A percentile compares a stretch with the other conserved stretches of the same genome.
Conservation (phyloP, 2,888 invertebrate genomes). For the Macrophya alboannulata region DNA sequence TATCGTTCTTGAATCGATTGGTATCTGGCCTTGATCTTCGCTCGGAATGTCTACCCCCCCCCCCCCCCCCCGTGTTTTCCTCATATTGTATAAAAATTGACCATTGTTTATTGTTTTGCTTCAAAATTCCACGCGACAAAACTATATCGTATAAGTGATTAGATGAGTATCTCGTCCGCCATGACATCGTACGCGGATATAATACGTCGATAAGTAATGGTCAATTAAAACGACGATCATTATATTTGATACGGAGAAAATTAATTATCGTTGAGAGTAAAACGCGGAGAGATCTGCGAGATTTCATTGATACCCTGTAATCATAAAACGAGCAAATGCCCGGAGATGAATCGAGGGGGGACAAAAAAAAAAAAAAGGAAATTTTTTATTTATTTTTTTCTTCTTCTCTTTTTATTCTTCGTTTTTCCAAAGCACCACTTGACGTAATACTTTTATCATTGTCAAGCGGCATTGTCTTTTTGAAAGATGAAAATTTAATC, state of each 20-base stretch:
- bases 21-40: constrained; percentile 3
- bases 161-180: neutral
- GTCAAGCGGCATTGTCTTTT: constrained; percentile 20
- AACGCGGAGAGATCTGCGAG: neutral
- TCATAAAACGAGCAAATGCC: neutral
- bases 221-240: neutral
- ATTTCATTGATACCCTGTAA: neutral
- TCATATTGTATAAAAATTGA: neutral
- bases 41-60: neutral
- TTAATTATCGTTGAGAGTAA: neutral
- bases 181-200: neutral
- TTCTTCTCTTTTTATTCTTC: no score
- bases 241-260: neutral
- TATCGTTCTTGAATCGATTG: neutral
- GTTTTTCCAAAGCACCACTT: neutral
- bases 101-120: neutral
- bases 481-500: constrained; percentile 44
- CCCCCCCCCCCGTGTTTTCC: no score
- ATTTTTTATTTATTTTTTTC: neutral
- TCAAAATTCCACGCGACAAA: neutral
- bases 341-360: neutral
- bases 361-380: no score
- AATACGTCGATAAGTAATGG: neutral
- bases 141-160: neutral
- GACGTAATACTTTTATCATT: constrained; percentile 35